Percentiles rank a stretch among this genome's conserved stretches.
phyloP scores from a whole-genome alignment of 1,140 invertebrate species.

The Lutraria rhynchaena region DNA sequence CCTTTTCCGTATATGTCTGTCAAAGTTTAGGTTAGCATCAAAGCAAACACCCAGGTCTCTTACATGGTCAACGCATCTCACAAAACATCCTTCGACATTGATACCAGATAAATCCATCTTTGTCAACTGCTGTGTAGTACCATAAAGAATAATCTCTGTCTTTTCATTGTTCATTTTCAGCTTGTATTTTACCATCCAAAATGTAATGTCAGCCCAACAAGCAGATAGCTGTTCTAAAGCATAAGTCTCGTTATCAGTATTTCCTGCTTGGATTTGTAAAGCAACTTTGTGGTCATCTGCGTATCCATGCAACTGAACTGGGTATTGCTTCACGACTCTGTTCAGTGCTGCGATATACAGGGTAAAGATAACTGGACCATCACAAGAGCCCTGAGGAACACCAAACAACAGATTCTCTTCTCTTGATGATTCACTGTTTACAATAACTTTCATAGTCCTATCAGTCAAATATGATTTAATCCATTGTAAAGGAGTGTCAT shows the following conservation, averaged over 20 bases:
- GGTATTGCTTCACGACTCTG: no score
- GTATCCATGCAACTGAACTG: constrained; percentile 7
- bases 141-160: background rate
- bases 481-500: constrained; percentile 37
- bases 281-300: constrained; percentile 5
- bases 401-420: constrained; percentile 17
- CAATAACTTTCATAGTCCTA: constrained; percentile 40
- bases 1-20: background rate
- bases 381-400: constrained; percentile 15
- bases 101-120: background rate
- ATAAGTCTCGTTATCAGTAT: constrained; percentile 1
- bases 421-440: constrained; percentile 33
- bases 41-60: constrained; percentile 7
- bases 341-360: no score
- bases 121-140: background rate
- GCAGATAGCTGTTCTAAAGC: background rate
- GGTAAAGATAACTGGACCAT: background rate
- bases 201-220: background rate
- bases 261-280: constrained; percentile 8
- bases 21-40: background rate
- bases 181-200: background rate
- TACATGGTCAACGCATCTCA: constrained; percentile 7
- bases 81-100: background rate
- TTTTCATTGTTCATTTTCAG: no score
- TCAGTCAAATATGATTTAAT: constrained; percentile 45